Evolutionary conservation across 1,140 invertebrate genomes (phyloP).

Genomic region (Neodiprion pinetum): DNA sequence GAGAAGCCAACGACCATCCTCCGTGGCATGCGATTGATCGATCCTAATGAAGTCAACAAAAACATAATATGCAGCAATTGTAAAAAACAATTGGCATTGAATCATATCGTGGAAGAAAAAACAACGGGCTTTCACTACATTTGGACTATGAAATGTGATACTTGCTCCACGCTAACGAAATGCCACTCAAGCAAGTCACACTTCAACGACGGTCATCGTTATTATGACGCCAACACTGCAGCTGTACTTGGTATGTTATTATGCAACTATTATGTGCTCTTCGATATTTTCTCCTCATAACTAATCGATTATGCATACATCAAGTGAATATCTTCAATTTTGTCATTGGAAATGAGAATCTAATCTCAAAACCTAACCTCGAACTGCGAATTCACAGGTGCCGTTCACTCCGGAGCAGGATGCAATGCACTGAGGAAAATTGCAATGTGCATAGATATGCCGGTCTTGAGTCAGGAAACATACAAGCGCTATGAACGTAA

Average conservation of each 20-base stretch:
- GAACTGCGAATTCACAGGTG: too few relatives aligned
- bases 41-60: slow-evolving; percentile 14
- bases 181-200: slow-evolving; percentile 8
- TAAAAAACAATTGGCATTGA: background rate
- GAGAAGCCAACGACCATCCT: slow-evolving; percentile 9
- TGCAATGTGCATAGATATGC: too few relatives aligned
- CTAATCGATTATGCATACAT: slow-evolving; percentile 2
- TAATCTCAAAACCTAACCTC: too few relatives aligned
- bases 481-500: too few relatives aligned
- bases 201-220: slow-evolving; percentile 12
- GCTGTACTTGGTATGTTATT: slow-evolving; percentile 14
- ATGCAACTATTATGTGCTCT: slow-evolving; percentile 4
- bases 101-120: background rate
- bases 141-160: slow-evolving; percentile 12
- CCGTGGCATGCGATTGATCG: slow-evolving; percentile 10
- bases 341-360: too few relatives aligned
- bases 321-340: background rate
- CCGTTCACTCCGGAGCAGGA: too few relatives aligned
- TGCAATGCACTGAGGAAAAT: too few relatives aligned
- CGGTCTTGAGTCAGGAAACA: too few relatives aligned
- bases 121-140: slow-evolving; percentile 9
- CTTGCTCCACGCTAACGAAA: slow-evolving; percentile 7
- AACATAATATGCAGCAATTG: slow-evolving; percentile 11
- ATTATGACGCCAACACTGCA: slow-evolving; percentile 10
- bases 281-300: background rate